These are phyloP conservation scores for Regulus satrapa DNA, from an alignment of 2,113 vertebrate species.

Conservation along the genomic window DNA sequence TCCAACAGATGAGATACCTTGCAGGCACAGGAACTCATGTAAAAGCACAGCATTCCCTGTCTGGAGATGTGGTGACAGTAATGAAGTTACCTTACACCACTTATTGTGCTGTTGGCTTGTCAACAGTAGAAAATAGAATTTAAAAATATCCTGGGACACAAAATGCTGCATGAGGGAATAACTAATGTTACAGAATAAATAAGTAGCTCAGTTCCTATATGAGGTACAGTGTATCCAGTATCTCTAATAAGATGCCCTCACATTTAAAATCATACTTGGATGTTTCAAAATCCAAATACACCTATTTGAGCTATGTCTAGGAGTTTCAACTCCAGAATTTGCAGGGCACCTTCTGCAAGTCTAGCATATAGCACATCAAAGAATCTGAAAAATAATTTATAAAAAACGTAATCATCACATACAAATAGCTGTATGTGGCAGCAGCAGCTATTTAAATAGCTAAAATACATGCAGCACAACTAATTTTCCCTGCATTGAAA, in stretches of 20 bases:
- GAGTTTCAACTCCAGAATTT: not conserved
- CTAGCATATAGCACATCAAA: not conserved
- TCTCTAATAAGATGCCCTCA: not conserved
- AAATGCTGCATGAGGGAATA: not conserved
- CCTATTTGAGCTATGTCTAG: not conserved
- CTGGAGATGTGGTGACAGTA: not conserved
- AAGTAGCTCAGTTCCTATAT: not conserved
- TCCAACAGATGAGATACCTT: slow-evolving; percentile 30
- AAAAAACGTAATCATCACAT: not conserved
- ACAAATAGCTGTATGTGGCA: not conserved
- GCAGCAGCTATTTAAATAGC: not conserved
- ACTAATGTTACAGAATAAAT: slow-evolving; percentile 11
- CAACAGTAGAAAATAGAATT: slow-evolving; percentile 33
- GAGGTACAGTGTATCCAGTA: not conserved
- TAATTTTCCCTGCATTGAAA: not conserved
- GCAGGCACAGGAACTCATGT: not conserved
- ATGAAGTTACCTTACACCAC: slow-evolving; percentile 19
- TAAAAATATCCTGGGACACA: slow-evolving; percentile 12
- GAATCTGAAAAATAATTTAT: not conserved
- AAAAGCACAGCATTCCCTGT: not conserved
- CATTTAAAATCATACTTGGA: not conserved
- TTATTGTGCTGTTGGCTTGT: slow-evolving; percentile 31
- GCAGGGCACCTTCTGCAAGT: not conserved
- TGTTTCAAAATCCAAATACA: not conserved
- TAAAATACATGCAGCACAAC: not conserved